Conservation (phyloP, 2,113 vertebrate species). For the Solenodon paradoxus region DNA sequence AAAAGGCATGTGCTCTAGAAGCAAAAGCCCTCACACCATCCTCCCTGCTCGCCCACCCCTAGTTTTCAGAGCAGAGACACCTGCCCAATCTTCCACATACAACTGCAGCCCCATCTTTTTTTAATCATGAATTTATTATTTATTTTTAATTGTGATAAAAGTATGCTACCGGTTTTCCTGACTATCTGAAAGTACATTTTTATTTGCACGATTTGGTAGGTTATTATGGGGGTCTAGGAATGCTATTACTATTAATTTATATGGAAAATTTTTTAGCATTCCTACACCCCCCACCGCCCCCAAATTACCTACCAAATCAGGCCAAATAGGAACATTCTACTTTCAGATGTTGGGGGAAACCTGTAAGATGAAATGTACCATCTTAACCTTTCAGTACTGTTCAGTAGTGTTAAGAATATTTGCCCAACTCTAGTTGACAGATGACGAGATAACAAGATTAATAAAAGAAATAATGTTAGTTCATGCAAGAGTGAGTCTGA, state of each 20-base stretch:
- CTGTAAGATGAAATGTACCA: not conserved
- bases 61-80: not conserved
- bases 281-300: not conserved
- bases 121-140: not conserved
- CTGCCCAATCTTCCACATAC: not conserved
- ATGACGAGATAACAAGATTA: not conserved
- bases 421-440: not conserved
- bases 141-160: conserved; percentile 12
- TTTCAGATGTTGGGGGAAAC: not conserved
- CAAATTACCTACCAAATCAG: not conserved
- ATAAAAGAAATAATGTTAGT: conserved; percentile 19
- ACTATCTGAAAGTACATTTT: not conserved
- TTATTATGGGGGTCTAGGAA: not conserved
- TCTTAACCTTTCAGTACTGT: not conserved
- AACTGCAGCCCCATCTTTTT: not conserved
- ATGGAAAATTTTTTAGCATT: not conserved
- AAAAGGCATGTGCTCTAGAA: not conserved
- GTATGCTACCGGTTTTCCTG: not conserved
- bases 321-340: not conserved
- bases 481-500: conserved; percentile 16
- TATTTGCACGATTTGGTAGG: not conserved
- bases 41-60: no score
- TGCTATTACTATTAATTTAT: not conserved
- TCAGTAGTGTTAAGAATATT: conserved; percentile 39
- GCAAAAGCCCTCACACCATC: not conserved